Base-by-base conservation (phyloP, 2,797 vertebrate genomes). In the Peromyscus attwateri region DNA sequence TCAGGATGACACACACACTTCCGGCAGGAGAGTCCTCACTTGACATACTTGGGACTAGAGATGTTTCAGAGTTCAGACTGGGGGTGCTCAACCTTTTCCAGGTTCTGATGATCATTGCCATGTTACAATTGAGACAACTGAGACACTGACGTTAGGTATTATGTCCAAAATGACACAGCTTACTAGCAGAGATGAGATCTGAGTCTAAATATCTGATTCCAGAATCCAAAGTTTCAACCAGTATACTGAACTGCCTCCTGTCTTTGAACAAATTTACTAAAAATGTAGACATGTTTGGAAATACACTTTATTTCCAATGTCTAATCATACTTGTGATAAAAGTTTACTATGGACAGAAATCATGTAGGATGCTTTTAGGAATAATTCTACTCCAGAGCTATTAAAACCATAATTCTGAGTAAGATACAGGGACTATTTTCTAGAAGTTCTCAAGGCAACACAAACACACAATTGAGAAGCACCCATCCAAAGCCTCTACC, bases 291-390 rank as follows among this genome's bases (percentile, higher is more conserved):
- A 70, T 43, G 66, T 21, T 82, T 91, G 21, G 82, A 92, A 79
- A 68, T 55, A 25, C 3, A 81, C 23, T 49, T 62, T 57, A 31
- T 66, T 75, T 52, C 52, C 27, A 85, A 82, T 64, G 40, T 52
- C 71, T 85, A 94, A 70, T 19, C 73, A 70, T 19, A 90, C 19
- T 34, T 80, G 13, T 76, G 62, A 70, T 23, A 55, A 81, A 81
- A 64, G 57, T 91, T 92, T 77, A 43, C 34, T 40, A 37, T 68
- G 21, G 37, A 85, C 57, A 80, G 76, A 94, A 91, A 94, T 85
- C 29, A 79, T 21, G 49, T 19, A 27, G 29, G 14, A 60, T 52
- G 8, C 71, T 40, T 97, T 83, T 52, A 93, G 57, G 43, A 37
- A 87, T 46, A 79, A 23, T 77, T 29, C 49, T 66, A 87, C 14